Percentiles rank a stretch among this genome's conserved stretches.
Evolutionary conservation across 2,888 invertebrate genomes (phyloP).

Genomic region (Helleia helle): DNA sequence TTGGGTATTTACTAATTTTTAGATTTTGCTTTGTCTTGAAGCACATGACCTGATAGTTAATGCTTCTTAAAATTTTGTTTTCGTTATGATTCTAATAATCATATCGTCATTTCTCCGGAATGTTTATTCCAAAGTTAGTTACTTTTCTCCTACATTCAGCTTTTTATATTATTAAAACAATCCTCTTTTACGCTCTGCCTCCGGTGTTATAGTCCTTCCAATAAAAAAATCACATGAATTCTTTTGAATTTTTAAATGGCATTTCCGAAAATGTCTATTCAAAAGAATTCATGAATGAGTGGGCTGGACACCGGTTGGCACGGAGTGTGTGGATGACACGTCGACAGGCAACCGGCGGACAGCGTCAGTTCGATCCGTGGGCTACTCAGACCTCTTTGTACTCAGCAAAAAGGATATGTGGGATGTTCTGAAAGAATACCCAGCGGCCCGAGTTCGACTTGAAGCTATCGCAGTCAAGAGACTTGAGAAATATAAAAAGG

Average conservation of each 20-base stretch:
- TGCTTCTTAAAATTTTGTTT: constrained; percentile 54
- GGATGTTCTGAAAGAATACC: constrained; percentile 98
- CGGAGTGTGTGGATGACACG: constrained; percentile 74
- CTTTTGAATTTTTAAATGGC: constrained; percentile 5
- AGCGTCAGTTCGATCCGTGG: constrained; percentile 97
- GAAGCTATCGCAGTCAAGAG: constrained; percentile 98
- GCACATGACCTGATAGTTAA: constrained; percentile 51
- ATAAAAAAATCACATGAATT: not conserved
- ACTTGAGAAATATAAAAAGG: constrained; percentile 97
- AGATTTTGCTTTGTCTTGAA: constrained; percentile 55
- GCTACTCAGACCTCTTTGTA: constrained; percentile 98
- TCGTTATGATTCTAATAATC: constrained; percentile 28
- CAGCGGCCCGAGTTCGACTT: constrained; percentile 92
- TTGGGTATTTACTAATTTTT: constrained; percentile 34
- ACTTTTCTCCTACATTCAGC: constrained; percentile 12
- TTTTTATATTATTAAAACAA: constrained; percentile 6
- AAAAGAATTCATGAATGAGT: constrained; percentile 35
- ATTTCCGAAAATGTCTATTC: constrained; percentile 10
- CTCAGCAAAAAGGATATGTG: constrained; percentile 99
- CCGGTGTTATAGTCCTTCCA: constrained; percentile 34
- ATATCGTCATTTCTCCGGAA: constrained; percentile 36
- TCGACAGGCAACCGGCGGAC: constrained; percentile 95
- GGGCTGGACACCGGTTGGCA: constrained; percentile 62
- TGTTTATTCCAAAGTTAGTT: constrained; percentile 13
- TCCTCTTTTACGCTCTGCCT: constrained; percentile 28